Base-by-base conservation (phyloP, 2,888 invertebrate genomes). In the Agrochola circellaris region DNA sequence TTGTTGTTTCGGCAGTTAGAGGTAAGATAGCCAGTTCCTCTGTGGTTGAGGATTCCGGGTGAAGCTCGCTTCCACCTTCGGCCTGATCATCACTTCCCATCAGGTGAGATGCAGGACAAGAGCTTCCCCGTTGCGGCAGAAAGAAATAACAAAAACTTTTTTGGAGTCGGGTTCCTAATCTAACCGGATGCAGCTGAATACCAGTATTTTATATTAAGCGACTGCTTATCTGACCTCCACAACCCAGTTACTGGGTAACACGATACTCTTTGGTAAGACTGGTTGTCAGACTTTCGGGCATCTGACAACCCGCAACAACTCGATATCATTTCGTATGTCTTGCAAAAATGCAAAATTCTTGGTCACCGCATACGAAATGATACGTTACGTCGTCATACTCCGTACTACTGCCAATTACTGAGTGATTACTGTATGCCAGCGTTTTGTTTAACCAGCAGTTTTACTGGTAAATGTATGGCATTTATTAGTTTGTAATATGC, bases 361-460 rank as follows among this genome's bases (percentile, higher is more conserved):
- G 78, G 82, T 73, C 72, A 87, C 75, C 64, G 3, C 48, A n/a
- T 20, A n/a, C 26, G 20, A 87, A 87, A 87, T 87, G 68, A 84
- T 45, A 87, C 17, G 82, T 79, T 87, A 17, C 51, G 1, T 15
- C 61, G 30, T 13, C 54, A 30, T 65, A 42, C 42, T 65, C 61
- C 30, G 15, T 54, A 38, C 23, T 34, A 48, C 68, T 62, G 60
- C 30, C 76, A 84, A 77, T 87, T 84, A 84, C 60, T 5, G 45
- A 15, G 0, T 61, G 65, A 82, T 79, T 82, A 61, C 64, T 23
- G 62, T 5, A 45, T 67, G 26, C 58, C 68, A 38, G 56, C 68
- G 65, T 75, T 84, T 84, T 77, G 23, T 58, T 42, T 74, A 77
- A 83, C 45, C 45, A 23, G 15, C 34, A 23, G 48, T 73, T 83